Evolutionary conservation across 1,140 invertebrate genomes (phyloP).

Genomic region (Eueides isabella): DNA sequence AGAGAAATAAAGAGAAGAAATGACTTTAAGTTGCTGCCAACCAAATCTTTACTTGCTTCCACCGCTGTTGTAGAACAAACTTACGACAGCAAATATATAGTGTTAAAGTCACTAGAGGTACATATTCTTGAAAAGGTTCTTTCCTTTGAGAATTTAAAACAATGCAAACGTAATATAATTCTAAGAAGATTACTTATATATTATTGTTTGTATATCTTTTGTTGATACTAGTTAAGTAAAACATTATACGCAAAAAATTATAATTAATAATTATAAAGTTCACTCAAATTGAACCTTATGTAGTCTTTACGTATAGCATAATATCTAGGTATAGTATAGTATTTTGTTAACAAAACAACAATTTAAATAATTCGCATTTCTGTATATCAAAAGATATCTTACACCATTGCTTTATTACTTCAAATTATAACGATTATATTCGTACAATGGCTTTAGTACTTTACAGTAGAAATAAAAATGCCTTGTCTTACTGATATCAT

Average conservation of each 20-base stretch:
- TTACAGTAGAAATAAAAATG: constrained; percentile 14
- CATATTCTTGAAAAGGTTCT: background rate
- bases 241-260: too few species aligned
- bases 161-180: background rate
- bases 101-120: background rate
- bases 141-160: background rate
- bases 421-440: background rate
- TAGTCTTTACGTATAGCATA: too few species aligned
- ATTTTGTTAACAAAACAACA: too few species aligned
- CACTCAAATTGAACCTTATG: too few species aligned
- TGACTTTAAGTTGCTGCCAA: background rate
- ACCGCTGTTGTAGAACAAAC: background rate
- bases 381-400: background rate
- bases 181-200: background rate
- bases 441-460: background rate
- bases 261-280: too few species aligned
- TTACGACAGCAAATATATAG: constrained; percentile 1
- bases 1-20: constrained; percentile 8
- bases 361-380: too few species aligned
- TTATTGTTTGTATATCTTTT: too few species aligned
- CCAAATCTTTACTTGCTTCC: background rate
- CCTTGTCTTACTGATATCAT: background rate
- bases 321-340: too few species aligned
- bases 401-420: background rate
- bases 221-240: background rate